Base-by-base conservation (phyloP, 1,140 invertebrate species). In the Drosophila pachea region DNA sequence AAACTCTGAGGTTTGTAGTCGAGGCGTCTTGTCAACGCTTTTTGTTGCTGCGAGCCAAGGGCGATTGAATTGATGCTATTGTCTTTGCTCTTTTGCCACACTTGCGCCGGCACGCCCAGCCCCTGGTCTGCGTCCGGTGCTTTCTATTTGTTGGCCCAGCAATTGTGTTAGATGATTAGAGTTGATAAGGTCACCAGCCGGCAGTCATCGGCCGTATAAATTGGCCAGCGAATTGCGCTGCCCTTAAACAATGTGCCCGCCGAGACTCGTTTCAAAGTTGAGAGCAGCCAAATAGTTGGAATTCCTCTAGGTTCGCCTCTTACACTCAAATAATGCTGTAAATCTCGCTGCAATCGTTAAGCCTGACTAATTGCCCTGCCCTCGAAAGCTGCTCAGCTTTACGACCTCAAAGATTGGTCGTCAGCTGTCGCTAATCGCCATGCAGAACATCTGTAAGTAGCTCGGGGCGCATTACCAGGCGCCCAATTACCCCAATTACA, bases 161-260 rank as follows among this genome's bases (percentile, higher is more conserved):
- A 78, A 73, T 72, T 79, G 63, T 76, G 52, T 76, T 76, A 75
- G 73, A 75, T 72, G 63, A 77, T 76, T 74, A 76, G 68, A 76
- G 69, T 76, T 76, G 75, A 78, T 78, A 76, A 66, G 62, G 61
- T 69, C 70, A 40, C 43, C 7, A 14, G 32, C n/a, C 38, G 6
- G 8, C 11, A 52, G 12, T 29, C n/a, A 12, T 14, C 9, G 32
- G n/a, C n/a, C 16, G 5, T 49, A 12, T 33, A 22, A 7, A 14
- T 7, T 53, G 31, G 14, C 12, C 33, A 5, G 14, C 35, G 14
- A 53, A 16, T 29, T 22, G 12, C 33, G 35, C 31, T 32, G 35
- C 22, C 8, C 63, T 33, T 22, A 29, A 43, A 12, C 7, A 31
- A n/a, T 43, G 4, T 31, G 8, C 12, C 43, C 55, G 12, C 38